Percentiles rank a stretch among this genome's conserved stretches.
phyloP scores from a whole-genome alignment of 2,888 invertebrate genomes.

The Hofmannophila pseudospretella region DNA sequence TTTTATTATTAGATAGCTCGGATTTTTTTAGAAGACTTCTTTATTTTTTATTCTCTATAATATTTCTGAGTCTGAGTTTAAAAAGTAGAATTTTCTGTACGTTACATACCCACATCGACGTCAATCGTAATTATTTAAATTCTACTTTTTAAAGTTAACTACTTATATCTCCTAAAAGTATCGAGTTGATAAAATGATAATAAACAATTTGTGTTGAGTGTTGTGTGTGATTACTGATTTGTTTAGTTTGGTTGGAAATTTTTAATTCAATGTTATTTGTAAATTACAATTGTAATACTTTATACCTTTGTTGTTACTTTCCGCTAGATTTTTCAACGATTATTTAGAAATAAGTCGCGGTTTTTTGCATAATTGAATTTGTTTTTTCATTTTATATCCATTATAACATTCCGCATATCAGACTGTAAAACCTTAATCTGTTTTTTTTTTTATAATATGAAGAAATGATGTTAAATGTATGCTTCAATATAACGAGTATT shows the following conservation, averaged over 20 bases:
- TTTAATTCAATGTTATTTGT: constrained; percentile 42
- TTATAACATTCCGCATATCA: constrained; percentile 41
- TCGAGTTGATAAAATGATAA: too few relatives aligned
- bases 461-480: constrained; percentile 18
- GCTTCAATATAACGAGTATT: constrained; percentile 41
- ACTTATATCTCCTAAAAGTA: too few relatives aligned
- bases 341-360: background rate
- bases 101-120: too few relatives aligned
- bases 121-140: too few relatives aligned
- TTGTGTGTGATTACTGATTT: constrained; percentile 31
- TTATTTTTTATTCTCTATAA: too few relatives aligned
- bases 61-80: too few relatives aligned
- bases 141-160: too few relatives aligned
- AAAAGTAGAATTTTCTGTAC: too few relatives aligned
- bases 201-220: constrained; percentile 4
- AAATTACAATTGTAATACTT: constrained; percentile 18
- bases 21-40: too few relatives aligned
- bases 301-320: constrained; percentile 18
- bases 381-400: constrained; percentile 8
- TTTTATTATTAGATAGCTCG: too few relatives aligned
- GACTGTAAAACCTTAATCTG: too few relatives aligned
- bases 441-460: too few relatives aligned
- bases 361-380: background rate
- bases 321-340: constrained; percentile 8
- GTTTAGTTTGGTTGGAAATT: constrained; percentile 25